Base-by-base conservation (phyloP, 2,797 vertebrate genomes). In the Rhynchotus rufescens region DNA sequence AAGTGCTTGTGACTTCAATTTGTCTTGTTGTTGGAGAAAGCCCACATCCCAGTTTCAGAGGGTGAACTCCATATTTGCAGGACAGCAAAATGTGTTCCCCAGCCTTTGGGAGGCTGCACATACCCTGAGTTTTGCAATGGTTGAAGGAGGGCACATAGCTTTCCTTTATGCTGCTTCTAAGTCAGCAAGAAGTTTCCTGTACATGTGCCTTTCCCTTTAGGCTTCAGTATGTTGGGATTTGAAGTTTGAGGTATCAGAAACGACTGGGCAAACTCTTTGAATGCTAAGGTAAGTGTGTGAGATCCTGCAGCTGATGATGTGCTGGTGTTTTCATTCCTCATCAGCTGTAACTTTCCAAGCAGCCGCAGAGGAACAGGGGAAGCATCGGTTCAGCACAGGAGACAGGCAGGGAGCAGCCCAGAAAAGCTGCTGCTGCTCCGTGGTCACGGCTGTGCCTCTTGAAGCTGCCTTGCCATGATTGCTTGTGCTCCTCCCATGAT, bases 241-340 rank as follows among this genome's bases (percentile, higher is more conserved):
- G 26, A 38, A 25, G 61, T 73, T 42, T 42, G 38, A 72, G 51
- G 25, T 49, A 32, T 86, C 1, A 0, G 68, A 22, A 16, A 45
- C 28, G 45, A 12, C 32, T 49, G 23, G 15, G n/a, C 45, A 34
- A 25, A 49, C 15, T 0, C 2, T 45, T 21, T 52, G 40, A 26
- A 23, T 8, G 30, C 42, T 10, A 16, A 78, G 54, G 20, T 1
- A 32, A 20, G 17, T 42, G 32, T 0, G 0, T 20, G 22, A 3
- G 4, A 51, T 36, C 32, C 30, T 36, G 42, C 10, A 73, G 34
- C 44, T 61, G 59, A 61, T 49, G 36, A 64, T 6, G 14, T 21
- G 6, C 40, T 36, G 47, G 32, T 49, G 38, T 40, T 54, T 51
- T 72, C 2, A 0, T 65, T 65, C 26, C 42, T 84, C 51, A 22